phyloP scores from a whole-genome alignment of 2,888 invertebrate species.

The Capitulum mitella region DNA sequence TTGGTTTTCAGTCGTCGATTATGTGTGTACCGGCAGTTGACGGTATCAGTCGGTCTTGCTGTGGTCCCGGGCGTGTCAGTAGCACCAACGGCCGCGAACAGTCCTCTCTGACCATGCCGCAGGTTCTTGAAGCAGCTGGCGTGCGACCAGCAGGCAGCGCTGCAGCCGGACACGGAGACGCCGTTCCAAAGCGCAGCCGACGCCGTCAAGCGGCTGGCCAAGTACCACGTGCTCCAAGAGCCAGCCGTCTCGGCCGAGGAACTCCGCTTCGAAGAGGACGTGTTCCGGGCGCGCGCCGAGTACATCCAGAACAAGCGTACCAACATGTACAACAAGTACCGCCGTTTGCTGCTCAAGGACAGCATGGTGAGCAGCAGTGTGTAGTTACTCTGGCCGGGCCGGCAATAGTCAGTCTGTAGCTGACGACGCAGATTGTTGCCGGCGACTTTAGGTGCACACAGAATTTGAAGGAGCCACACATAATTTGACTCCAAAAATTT shows the following conservation, averaged over 20 bases:
- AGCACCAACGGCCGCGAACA: too few species aligned
- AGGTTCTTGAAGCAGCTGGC: slow-evolving; percentile 37
- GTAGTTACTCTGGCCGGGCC: too few species aligned
- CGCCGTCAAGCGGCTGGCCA: slow-evolving; percentile 37
- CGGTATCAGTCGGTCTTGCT: too few species aligned
- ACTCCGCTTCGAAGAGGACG: slow-evolving; percentile 37
- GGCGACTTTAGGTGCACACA: too few species aligned
- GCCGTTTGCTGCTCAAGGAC: slow-evolving; percentile 37
- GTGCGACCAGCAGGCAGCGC: slow-evolving; percentile 37
- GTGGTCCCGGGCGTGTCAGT: too few species aligned
- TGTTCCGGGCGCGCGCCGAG: slow-evolving; percentile 37
- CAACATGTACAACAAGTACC: slow-evolving; percentile 38
- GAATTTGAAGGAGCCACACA: too few species aligned
- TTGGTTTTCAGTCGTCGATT: too few species aligned
- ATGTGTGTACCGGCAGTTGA: too few species aligned
- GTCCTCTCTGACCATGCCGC: too few species aligned
- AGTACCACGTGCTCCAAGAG: slow-evolving; percentile 38
- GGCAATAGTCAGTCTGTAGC: too few species aligned
- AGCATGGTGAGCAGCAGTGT: slow-evolving; percentile 36
- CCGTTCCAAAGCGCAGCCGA: slow-evolving; percentile 36
- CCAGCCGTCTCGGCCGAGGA: slow-evolving; percentile 30
- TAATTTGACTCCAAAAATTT: too few species aligned
- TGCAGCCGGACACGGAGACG: slow-evolving; percentile 38
- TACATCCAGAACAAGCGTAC: slow-evolving; percentile 37
- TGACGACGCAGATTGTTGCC: too few species aligned